phyloP scores from a whole-genome alignment of 2,113 vertebrate genomes.

The Coptodon rendalli region DNA sequence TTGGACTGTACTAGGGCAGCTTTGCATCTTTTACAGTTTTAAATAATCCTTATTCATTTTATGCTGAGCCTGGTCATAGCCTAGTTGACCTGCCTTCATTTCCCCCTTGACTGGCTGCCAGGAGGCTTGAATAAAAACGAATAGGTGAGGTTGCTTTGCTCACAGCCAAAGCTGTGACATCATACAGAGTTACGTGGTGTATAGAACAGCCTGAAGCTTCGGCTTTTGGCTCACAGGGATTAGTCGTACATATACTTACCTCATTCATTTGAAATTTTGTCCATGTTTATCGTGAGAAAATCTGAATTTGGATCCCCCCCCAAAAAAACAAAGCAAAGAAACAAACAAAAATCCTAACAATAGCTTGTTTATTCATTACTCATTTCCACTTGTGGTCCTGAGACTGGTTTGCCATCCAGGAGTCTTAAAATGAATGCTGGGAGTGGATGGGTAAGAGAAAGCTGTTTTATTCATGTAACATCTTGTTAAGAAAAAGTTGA shows the following conservation, averaged over 20 bases:
- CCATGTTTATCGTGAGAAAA: background rate
- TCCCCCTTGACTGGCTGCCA: background rate
- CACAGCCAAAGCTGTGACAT: background rate
- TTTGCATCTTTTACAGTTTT: background rate
- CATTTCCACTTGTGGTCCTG: background rate
- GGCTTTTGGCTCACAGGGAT: background rate
- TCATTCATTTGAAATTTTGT: background rate
- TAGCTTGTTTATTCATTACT: background rate
- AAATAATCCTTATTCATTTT: rapidly evolving
- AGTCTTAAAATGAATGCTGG: background rate
- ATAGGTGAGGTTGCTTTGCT: background rate
- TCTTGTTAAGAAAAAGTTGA: background rate
- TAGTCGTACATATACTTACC: background rate
- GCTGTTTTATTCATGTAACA: background rate
- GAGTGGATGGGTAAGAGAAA: background rate
- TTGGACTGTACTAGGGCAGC: background rate
- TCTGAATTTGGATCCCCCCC: background rate
- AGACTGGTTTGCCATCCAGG: background rate
- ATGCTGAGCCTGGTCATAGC: background rate
- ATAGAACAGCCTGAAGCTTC: background rate
- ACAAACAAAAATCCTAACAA: background rate
- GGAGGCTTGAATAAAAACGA: background rate
- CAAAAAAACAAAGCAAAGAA: background rate
- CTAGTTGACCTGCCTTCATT: background rate
- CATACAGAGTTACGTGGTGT: rapidly evolving